A percentile compares a stretch with the other conserved stretches of the same genome.
Conservation (phyloP, 1,140 invertebrate genomes). For the Cardiocondyla obscurior region DNA sequence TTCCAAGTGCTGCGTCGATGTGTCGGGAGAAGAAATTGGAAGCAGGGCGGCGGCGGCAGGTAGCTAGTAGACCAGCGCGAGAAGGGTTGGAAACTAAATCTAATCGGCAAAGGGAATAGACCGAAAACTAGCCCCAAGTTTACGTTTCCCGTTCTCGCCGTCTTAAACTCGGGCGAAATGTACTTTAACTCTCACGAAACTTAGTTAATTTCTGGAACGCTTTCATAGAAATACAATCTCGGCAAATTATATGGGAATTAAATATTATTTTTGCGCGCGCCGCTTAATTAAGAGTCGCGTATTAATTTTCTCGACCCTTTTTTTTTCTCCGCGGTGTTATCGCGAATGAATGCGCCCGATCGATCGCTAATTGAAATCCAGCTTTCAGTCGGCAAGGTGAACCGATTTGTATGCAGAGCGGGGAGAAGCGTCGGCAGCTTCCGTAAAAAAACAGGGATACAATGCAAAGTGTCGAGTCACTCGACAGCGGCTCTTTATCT, state of each 20-base stretch:
- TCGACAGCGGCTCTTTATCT: slow-evolving; percentile 41
- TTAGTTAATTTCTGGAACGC: slow-evolving; percentile 36
- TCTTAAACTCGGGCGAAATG: slow-evolving; percentile 50
- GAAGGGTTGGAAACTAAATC: slow-evolving; percentile 24
- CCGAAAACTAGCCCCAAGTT: slow-evolving; percentile 64
- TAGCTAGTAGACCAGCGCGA: slow-evolving; percentile 52
- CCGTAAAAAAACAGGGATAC: slow-evolving; percentile 39
- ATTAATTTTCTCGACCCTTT: neutral
- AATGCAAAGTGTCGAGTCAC: slow-evolving; percentile 38
- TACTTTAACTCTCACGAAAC: slow-evolving; percentile 57
- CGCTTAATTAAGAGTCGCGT: slow-evolving; percentile 4
- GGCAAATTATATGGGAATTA: slow-evolving; percentile 1
- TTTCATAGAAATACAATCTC: neutral
- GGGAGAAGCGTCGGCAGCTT: slow-evolving; percentile 24
- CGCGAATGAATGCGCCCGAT: slow-evolving; percentile 21
- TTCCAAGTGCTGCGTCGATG: slow-evolving; percentile 72
- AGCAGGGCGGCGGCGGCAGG: slow-evolving; percentile 18
- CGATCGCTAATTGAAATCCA: slow-evolving; percentile 50
- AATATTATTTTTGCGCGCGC: neutral
- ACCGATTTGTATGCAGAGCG: slow-evolving; percentile 39
- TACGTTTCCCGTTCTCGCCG: slow-evolving; percentile 53
- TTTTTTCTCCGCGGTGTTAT: neutral
- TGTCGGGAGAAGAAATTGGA: slow-evolving; percentile 49
- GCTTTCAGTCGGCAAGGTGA: slow-evolving; percentile 26
- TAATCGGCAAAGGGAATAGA: slow-evolving; percentile 46